phyloP scores from a whole-genome alignment of 2,113 vertebrate genomes.

The Seriola aureovittata region DNA sequence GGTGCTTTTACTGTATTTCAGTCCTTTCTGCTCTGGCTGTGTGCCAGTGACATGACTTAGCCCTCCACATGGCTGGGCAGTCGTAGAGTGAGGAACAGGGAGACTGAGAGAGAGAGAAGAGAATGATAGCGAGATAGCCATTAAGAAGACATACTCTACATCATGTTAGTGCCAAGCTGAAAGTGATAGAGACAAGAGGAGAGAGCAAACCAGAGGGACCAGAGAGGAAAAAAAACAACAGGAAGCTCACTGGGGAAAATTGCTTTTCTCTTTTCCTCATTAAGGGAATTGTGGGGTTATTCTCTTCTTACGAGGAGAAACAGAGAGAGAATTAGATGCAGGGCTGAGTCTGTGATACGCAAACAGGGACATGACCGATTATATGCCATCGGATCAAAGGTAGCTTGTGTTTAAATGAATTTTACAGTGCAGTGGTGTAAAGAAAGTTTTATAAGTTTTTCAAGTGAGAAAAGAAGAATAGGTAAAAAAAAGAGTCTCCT shows the following conservation, averaged over 20 bases:
- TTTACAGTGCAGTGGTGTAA: neutral
- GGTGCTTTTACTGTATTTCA: slow-evolving; percentile 3
- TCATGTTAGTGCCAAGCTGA: slow-evolving; percentile 42
- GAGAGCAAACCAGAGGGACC: slow-evolving; percentile 51
- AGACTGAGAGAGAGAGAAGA: slow-evolving; percentile 23
- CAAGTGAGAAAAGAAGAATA: neutral
- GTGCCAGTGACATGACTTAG: slow-evolving; percentile 33
- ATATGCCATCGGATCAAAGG: neutral
- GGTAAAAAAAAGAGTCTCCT: neutral
- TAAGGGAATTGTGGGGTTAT: slow-evolving; percentile 56
- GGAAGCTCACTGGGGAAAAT: slow-evolving; percentile 64
- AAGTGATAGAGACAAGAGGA: slow-evolving; percentile 52
- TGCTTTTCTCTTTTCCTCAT: slow-evolving; percentile 66
- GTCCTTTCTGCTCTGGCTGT: slow-evolving; percentile 14
- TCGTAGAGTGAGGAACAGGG: slow-evolving; percentile 22
- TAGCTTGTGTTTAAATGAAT: neutral
- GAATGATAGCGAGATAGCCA: slow-evolving; percentile 29
- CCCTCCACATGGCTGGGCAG: slow-evolving; percentile 41
- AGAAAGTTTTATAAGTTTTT: slow-evolving; percentile 17
- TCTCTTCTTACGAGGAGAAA: slow-evolving; percentile 30
- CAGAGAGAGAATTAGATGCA: slow-evolving; percentile 21
- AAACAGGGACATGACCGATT: neutral
- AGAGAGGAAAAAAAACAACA: slow-evolving; percentile 50
- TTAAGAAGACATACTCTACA: slow-evolving; percentile 51
- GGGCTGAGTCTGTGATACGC: slow-evolving; percentile 23